Conservation (phyloP, 2,888 invertebrate species). For the Acleris literana region DNA sequence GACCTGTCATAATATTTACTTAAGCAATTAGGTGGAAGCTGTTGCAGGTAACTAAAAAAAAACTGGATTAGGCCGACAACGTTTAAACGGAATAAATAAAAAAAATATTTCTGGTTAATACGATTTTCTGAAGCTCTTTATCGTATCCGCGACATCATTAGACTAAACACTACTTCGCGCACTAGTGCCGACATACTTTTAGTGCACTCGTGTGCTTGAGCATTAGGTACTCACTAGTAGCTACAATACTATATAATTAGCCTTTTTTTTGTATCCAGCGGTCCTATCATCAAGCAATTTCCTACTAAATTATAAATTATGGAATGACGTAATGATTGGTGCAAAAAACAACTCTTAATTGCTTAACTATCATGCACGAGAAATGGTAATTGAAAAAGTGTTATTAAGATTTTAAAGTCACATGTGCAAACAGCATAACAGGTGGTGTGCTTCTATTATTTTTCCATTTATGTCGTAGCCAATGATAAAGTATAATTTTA, state of each 20-base stretch:
- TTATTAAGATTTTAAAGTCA: conserved; percentile 11
- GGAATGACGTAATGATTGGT: no score
- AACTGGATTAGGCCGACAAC: neutral
- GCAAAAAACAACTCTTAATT: no score
- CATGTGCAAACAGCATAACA: conserved; percentile 23
- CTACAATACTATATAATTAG: no score
- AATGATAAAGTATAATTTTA: conserved; percentile 35
- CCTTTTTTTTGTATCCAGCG: no score
- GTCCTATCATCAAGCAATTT: no score
- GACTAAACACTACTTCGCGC: neutral
- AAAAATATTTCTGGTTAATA: neutral
- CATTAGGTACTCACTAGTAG: no score
- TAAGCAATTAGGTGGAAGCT: conserved; percentile 5
- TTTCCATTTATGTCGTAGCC: conserved; percentile 22
- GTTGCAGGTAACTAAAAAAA: neutral
- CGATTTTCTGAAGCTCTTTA: neutral
- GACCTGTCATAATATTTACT: conserved; percentile 22
- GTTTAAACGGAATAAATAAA: neutral
- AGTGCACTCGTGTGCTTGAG: no score
- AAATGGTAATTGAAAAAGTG: conserved; percentile 4
- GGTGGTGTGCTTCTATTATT: conserved; percentile 27
- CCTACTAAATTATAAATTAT: no score
- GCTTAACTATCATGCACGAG: no score
- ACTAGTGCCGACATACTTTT: no score
- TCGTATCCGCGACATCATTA: conserved; percentile 4